Base-by-base conservation (phyloP, 2,888 invertebrate species). In the Kryphioiulus occultus region DNA sequence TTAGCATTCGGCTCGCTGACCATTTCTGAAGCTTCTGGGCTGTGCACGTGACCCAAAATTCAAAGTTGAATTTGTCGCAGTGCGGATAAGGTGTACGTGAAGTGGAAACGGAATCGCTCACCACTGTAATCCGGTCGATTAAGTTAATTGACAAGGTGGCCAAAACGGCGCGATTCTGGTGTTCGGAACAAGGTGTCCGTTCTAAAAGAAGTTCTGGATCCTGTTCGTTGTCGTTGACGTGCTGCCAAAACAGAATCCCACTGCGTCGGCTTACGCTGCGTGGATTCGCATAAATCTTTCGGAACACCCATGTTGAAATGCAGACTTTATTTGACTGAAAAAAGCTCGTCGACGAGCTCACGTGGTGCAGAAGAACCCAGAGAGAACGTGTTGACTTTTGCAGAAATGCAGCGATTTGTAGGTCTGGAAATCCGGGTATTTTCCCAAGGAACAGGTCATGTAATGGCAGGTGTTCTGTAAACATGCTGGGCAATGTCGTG, bases 51-150 rank as follows among this genome's bases (percentile, higher is more conserved):
- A 59, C 59, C 59, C 22, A n/a, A 59, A 59, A 22, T 59, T 59
- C 59, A 22, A 59, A 59, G 59, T 59, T 59, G 22, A 59, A 59
- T 59, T 59, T 59, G 59, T 59, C 59, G 59, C 59, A 59, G 59
- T 59, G 59, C 59, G 59, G 59, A n/a, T n/a, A 59, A 59, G 59
- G 59, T 59, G 59, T 59, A 59, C 59, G 59, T 59, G 59, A 59
- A 59, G 59, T 59, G 59, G 22, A 22, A 59, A 59, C 59, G 1
- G 22, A 59, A 59, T 59, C 59, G 4, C 7, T 59, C 22, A 22
- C 47, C 47, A 17, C 47, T 15, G 12, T 47, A 17, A 47, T 59
- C 59, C 59, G 17, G 22, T 59, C 59, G 59, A 59, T 59, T 59
- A 5, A 59, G 22, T n/a, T 59, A 59, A 59, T 59, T 17, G 59